phyloP scores from a whole-genome alignment of 1,140 invertebrate genomes.

The Cepaea nemoralis region DNA sequence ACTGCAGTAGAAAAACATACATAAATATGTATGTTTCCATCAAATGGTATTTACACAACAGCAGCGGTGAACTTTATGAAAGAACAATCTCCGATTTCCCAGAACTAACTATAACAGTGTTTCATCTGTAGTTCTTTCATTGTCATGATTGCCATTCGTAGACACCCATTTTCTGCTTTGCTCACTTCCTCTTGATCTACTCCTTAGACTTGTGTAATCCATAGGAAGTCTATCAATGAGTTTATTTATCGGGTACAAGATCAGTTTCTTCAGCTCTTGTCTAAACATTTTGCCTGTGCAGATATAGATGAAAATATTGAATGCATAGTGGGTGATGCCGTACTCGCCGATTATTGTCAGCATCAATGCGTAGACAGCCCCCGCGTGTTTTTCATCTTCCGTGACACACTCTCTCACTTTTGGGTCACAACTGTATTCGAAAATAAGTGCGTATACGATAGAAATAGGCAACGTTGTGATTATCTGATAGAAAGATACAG shows the following conservation, averaged over 20 bases:
- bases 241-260: slow-evolving; percentile 45
- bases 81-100: no score
- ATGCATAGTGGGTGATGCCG: slow-evolving; percentile 68
- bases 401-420: neutral
- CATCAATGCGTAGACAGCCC: slow-evolving; percentile 55
- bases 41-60: no score
- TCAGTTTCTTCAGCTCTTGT: slow-evolving; percentile 60
- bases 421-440: slow-evolving; percentile 37
- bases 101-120: neutral
- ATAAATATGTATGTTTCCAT: no score
- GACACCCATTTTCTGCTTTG: slow-evolving; percentile 47
- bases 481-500: slow-evolving; percentile 71
- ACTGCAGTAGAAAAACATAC: no score
- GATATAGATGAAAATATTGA: slow-evolving; percentile 70
- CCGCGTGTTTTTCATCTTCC: neutral
- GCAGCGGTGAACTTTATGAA: no score
- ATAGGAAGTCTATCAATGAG: slow-evolving; percentile 44
- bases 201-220: slow-evolving; percentile 55
- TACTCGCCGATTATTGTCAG: slow-evolving; percentile 66
- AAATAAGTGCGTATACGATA: slow-evolving; percentile 58
- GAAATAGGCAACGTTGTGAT: slow-evolving; percentile 68
- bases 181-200: slow-evolving; percentile 44
- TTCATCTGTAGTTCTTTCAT: slow-evolving; percentile 6
- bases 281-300: slow-evolving; percentile 69
- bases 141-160: slow-evolving; percentile 44